Percentiles rank a stretch among this genome's conserved stretches.
Conservation (phyloP, 2,797 vertebrate genomes). For the Liparis tanakae region DNA sequence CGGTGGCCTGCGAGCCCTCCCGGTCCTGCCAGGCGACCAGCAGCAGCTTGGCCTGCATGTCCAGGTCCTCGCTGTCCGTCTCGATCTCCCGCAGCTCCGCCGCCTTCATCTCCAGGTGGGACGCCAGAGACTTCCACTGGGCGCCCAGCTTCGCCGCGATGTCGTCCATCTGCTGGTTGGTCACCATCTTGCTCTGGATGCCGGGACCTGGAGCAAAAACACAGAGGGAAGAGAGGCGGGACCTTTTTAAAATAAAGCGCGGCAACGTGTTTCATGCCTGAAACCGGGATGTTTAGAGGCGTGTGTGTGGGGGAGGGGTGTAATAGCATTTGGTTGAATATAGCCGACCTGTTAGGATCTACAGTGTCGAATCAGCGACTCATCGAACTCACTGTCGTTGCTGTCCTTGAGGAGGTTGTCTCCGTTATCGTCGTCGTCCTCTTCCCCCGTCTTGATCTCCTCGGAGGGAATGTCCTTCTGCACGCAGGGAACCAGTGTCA, state of each 20-base stretch:
- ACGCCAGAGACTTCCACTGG: constrained; percentile 91
- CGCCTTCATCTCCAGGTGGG: constrained; percentile 93
- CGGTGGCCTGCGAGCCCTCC: constrained; percentile 89
- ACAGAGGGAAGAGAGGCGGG: constrained; percentile 2
- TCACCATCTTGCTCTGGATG: constrained; percentile 90
- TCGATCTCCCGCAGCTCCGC: constrained; percentile 92
- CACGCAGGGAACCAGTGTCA: background rate
- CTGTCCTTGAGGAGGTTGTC: constrained; percentile 98
- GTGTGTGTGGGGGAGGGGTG: no score
- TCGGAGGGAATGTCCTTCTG: constrained; percentile 94
- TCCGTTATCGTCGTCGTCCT: constrained; percentile 97
- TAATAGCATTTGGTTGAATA: background rate
- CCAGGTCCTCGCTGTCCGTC: constrained; percentile 91
- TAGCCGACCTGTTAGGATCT: background rate
- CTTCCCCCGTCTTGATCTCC: constrained; percentile 99
- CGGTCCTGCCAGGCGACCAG: constrained; percentile 97
- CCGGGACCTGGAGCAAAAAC: constrained; percentile 86
- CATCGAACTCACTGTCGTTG: constrained; percentile 89
- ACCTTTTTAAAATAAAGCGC: background rate
- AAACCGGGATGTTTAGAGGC: background rate
- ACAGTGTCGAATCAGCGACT: background rate
- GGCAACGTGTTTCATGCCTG: background rate
- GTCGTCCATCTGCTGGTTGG: constrained; percentile 92
- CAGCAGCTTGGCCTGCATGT: constrained; percentile 95
- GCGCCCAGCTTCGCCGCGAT: constrained; percentile 90